A percentile compares a stretch with the other conserved stretches of the same genome.
Conservation (phyloP, 2,113 vertebrate species). For the Antennarius striatus region DNA sequence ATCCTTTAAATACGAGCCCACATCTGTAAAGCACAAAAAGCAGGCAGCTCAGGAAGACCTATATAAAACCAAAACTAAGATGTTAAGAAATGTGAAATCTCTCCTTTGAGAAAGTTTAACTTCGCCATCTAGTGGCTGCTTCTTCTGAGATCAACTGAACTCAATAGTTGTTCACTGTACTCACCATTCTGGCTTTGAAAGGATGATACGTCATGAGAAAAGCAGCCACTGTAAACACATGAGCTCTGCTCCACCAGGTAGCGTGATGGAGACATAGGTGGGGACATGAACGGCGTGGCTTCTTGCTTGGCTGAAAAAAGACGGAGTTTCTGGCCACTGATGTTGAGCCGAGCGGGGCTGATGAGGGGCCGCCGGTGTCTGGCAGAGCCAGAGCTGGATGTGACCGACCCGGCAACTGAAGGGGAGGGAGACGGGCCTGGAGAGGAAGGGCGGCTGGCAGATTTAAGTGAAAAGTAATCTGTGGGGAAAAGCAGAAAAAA, state of each 20-base stretch:
- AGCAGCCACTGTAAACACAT: slow-evolving; percentile 68
- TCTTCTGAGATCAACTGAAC: neutral
- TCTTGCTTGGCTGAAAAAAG: slow-evolving; percentile 78
- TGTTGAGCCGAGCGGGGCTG: slow-evolving; percentile 93
- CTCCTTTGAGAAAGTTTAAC: neutral
- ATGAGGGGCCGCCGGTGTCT: slow-evolving; percentile 90
- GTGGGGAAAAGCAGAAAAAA: slow-evolving; percentile 2
- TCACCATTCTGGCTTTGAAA: slow-evolving; percentile 67
- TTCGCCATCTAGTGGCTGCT: slow-evolving; percentile 33
- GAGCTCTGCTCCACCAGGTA: slow-evolving; percentile 67
- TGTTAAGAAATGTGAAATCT: neutral
- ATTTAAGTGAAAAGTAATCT: slow-evolving; percentile 90
- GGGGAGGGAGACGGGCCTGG: slow-evolving; percentile 87
- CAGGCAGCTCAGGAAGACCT: neutral
- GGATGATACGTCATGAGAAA: slow-evolving; percentile 64
- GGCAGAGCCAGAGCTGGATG: slow-evolving; percentile 88
- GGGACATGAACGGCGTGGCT: slow-evolving; percentile 40
- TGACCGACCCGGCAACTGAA: slow-evolving; percentile 86
- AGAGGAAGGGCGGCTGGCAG: slow-evolving; percentile 82
- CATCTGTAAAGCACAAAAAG: slow-evolving; percentile 69
- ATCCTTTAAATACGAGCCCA: slow-evolving; percentile 71
- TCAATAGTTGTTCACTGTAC: neutral
- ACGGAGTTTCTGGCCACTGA: slow-evolving; percentile 85
- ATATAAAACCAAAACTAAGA: neutral
- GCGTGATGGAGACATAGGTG: slow-evolving; percentile 60